Conservation (phyloP, 2,888 invertebrate genomes). For the Alloscopus bannaensis region DNA sequence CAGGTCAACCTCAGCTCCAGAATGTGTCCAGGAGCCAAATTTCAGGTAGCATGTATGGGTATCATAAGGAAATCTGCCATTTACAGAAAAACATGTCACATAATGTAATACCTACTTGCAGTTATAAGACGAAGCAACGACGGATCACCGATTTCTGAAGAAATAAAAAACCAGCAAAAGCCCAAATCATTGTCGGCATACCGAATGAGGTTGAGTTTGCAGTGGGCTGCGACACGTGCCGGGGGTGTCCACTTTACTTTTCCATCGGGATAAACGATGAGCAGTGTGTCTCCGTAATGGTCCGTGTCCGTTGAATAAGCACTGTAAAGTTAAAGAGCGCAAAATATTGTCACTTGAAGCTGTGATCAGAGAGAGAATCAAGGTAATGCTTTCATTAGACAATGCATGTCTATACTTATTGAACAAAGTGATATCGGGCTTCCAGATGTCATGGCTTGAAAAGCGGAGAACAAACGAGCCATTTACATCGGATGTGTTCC, state of each 20-base stretch:
- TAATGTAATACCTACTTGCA: too few relatives aligned
- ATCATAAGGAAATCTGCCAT: constrained; percentile 92
- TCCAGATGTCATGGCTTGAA: constrained; percentile 85
- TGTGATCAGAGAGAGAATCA: too few relatives aligned
- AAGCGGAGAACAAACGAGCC: constrained; percentile 81
- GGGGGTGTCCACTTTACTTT: constrained; percentile 81
- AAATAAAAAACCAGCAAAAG: too few relatives aligned
- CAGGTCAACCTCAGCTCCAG: constrained; percentile 79
- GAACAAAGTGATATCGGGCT: constrained; percentile 84
- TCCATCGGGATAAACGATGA: constrained; percentile 76
- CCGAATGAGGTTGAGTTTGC: constrained; percentile 81
- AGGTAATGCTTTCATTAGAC: too few relatives aligned
- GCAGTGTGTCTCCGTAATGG: constrained; percentile 79
- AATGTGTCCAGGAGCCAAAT: constrained; percentile 85
- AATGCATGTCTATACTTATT: constrained; percentile 78
- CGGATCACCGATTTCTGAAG: too few relatives aligned
- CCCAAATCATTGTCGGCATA: too few relatives aligned
- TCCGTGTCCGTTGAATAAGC: constrained; percentile 80
- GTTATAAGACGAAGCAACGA: too few relatives aligned
- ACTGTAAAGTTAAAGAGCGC: constrained; percentile 75
- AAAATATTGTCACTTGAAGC: too few relatives aligned
- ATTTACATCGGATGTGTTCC: constrained; percentile 83
- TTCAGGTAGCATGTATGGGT: constrained; percentile 81
- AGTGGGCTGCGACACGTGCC: constrained; percentile 81
- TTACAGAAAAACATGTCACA: too few relatives aligned